A percentile compares a stretch with the other conserved stretches of the same genome.
These are phyloP conservation scores for Zoanthus sansibaricus DNA, from an alignment of 92 coral and sea anemone species.

Conservation along the genomic window DNA sequence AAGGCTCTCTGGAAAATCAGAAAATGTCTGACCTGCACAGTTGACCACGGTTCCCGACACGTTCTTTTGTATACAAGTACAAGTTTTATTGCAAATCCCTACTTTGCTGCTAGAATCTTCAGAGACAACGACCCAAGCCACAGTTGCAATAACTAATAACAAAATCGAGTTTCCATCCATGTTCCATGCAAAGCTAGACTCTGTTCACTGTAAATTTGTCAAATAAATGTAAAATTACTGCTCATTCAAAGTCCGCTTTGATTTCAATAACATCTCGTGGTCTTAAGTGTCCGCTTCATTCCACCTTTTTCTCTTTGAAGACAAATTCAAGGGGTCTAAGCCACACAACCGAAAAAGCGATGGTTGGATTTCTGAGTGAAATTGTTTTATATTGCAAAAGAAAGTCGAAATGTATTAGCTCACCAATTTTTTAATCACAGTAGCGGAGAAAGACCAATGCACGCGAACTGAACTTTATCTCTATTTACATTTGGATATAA, in stretches of 20 bases:
- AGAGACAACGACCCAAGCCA: background rate
- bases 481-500: background rate
- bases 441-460: background rate
- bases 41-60: background rate
- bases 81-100: background rate
- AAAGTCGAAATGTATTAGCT: too few relatives aligned
- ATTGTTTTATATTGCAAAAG: too few relatives aligned
- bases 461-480: background rate
- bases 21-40: background rate
- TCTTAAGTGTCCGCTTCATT: too few relatives aligned
- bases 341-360: too few relatives aligned
- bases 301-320: too few relatives aligned
- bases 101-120: background rate
- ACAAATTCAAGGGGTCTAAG: too few relatives aligned
- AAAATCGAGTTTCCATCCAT: background rate
- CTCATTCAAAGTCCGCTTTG: too few relatives aligned
- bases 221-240: too few relatives aligned
- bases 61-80: background rate
- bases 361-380: too few relatives aligned
- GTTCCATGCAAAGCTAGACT: background rate
- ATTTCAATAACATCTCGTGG: too few relatives aligned
- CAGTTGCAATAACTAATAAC: background rate
- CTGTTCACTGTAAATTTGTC: too few relatives aligned
- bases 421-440: too few relatives aligned
- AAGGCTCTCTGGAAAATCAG: constrained; percentile 17